Conservation (phyloP, 1,140 invertebrate species). For the Heliconius himera region DNA sequence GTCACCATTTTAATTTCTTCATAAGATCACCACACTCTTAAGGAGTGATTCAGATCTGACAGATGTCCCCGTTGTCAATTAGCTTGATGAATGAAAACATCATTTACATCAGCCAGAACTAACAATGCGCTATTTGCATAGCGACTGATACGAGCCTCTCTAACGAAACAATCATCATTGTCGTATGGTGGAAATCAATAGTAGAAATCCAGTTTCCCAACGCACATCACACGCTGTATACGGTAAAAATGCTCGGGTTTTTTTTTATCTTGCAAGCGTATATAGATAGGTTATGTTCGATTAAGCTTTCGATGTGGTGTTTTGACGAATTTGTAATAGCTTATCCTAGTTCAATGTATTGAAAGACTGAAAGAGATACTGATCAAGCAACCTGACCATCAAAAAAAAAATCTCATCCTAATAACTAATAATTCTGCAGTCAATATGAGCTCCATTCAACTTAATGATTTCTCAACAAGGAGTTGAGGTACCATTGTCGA, state of each 20-base stretch:
- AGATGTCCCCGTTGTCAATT: slow-evolving; percentile 71
- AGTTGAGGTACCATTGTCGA: slow-evolving; percentile 55
- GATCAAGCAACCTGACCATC: slow-evolving; percentile 48
- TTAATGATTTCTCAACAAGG: slow-evolving; percentile 46
- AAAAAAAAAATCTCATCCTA: slow-evolving; percentile 47
- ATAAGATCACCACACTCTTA: slow-evolving; percentile 66
- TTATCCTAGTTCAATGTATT: slow-evolving; percentile 51
- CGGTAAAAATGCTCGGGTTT: slow-evolving; percentile 39
- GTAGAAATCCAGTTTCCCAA: slow-evolving; percentile 76
- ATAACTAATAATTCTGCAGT: slow-evolving; percentile 19
- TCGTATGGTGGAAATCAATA: slow-evolving; percentile 70
- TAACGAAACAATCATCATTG: slow-evolving; percentile 68
- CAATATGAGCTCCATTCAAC: slow-evolving; percentile 27
- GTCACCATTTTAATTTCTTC: slow-evolving; percentile 67
- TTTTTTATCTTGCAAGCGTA: slow-evolving; percentile 41
- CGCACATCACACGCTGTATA: slow-evolving; percentile 55
- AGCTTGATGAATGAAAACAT: slow-evolving; percentile 70
- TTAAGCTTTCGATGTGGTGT: slow-evolving; percentile 62
- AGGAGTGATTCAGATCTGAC: slow-evolving; percentile 74
- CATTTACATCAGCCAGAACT: slow-evolving; percentile 60
- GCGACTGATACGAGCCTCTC: slow-evolving; percentile 56
- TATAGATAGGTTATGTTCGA: slow-evolving; percentile 31
- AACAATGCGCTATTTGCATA: slow-evolving; percentile 73
- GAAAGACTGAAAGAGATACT: slow-evolving; percentile 66
- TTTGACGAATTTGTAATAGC: slow-evolving; percentile 76